Evolutionary conservation across 2,888 invertebrate genomes (phyloP), one percentile per base, ranked within the genome.

Genomic region (Yponomeuta sedellus): DNA sequence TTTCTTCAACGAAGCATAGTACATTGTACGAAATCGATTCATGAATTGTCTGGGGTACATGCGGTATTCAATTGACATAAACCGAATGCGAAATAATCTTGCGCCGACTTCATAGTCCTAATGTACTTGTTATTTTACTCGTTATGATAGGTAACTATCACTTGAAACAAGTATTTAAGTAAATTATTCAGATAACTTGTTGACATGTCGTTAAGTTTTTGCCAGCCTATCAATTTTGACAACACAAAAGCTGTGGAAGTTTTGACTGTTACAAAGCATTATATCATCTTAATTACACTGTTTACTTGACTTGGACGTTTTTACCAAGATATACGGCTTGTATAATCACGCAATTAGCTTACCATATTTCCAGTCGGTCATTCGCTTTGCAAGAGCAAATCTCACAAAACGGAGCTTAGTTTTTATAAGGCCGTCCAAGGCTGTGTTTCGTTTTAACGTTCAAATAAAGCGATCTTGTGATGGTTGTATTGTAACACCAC

Each of bases 401-500:
- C 16, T 16, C 12, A 2, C 44, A 52, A 16, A 16, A 52, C 16
- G 12, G 44, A 4, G 34, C 10, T 52, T 52, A 16, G 44, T 52
- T 52, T 52, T 52, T 52, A 52, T 52, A 16, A 52, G 12, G 44
- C 12, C 12, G 16, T 52, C 44, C 44, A 52, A 52, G 44, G 44
- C 44, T 16, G 44, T 16, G 44, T 52, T 52, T 52, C 44, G 44
- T 52, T 34, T 6, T 1, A 34, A 34, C 34, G 34, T 34, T 34
- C 34, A 34, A 34, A 34, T 34, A 34, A 34, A 34, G 34, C 44
- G 44, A 52, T 52, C 44, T 12, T 12, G 44, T 5, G 44, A 52
- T 16, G 2, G 3, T 52, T 34, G n/a, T 61, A 28, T 61, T 34
- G 34, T 66, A 62, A 66, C 52, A 66, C 19, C 61, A 52, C 20